phyloP scores from a whole-genome alignment of 2,797 vertebrate genomes.

The Pteronotus mesoamericanus region DNA sequence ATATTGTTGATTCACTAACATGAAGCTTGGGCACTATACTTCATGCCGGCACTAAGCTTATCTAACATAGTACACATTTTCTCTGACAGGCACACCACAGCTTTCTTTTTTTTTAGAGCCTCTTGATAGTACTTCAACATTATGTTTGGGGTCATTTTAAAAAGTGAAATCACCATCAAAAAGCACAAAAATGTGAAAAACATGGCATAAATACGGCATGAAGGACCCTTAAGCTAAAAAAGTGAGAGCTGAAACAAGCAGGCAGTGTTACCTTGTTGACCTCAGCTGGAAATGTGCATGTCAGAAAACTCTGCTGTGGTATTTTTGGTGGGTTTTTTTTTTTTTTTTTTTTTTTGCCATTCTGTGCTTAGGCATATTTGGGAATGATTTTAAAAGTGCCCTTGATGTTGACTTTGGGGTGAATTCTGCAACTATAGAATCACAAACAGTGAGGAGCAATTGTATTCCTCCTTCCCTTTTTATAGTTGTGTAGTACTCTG shows the following conservation, averaged over 20 bases:
- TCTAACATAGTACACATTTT: neutral
- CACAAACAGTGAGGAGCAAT: neutral
- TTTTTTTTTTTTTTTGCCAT: neutral
- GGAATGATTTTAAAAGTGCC: neutral
- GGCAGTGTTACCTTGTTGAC: neutral
- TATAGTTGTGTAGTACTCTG: neutral
- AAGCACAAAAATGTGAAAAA: neutral
- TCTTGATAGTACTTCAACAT: neutral
- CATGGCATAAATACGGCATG: neutral
- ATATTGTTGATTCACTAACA: neutral
- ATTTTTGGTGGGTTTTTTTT: too few relatives aligned
- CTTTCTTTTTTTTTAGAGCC: neutral
- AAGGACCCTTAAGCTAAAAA: neutral
- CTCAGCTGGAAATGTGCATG: accelerated
- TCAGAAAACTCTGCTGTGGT: neutral
- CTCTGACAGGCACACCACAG: neutral
- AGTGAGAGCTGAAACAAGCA: neutral
- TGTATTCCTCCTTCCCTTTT: neutral
- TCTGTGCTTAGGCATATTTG: neutral
- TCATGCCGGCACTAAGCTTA: neutral
- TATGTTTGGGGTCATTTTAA: neutral
- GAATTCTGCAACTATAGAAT: neutral
- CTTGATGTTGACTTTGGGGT: neutral
- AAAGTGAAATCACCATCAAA: neutral
- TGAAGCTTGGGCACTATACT: neutral